phyloP scores from a whole-genome alignment of 2,888 invertebrate species.

The Prenolepis imparis region DNA sequence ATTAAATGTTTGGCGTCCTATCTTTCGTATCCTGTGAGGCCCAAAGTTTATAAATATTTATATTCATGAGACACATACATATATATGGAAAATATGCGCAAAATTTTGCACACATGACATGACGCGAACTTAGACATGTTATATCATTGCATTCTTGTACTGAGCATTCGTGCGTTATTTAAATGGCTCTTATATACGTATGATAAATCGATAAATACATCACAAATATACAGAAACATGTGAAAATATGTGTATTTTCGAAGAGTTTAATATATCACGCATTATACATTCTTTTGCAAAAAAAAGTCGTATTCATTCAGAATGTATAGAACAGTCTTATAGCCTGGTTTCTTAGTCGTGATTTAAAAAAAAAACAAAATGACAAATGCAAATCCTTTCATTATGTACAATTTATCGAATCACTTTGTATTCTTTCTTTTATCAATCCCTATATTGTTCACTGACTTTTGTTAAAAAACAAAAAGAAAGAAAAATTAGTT shows the following conservation, averaged over 20 bases:
- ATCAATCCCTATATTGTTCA: constrained; percentile 5
- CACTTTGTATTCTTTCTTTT: neutral
- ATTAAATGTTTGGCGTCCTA: constrained; percentile 2
- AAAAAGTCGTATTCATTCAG: constrained; percentile 21
- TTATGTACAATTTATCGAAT: constrained; percentile 42
- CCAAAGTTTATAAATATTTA: neutral
- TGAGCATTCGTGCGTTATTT: constrained; percentile 14
- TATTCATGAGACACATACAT: neutral
- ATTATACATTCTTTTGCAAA: constrained; percentile 28
- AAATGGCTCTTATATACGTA: constrained; percentile 2
- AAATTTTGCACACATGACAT: neutral
- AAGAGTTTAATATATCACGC: constrained; percentile 30
- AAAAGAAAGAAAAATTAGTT: constrained; percentile 25
- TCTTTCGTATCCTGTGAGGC: neutral
- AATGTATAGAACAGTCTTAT: constrained; percentile 56
- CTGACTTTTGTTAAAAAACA: constrained; percentile 36
- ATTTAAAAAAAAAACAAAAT: constrained; percentile 13
- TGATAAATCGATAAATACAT: constrained; percentile 70
- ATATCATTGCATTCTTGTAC: constrained; percentile 19
- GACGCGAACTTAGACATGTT: neutral
- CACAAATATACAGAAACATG: constrained; percentile 69
- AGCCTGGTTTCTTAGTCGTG: constrained; percentile 21
- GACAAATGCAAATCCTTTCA: constrained; percentile 22
- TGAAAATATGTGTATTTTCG: constrained; percentile 69
- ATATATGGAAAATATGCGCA: neutral